Base-by-base conservation (phyloP, 2,113 vertebrate genomes). In the Catagonus wagneri region DNA sequence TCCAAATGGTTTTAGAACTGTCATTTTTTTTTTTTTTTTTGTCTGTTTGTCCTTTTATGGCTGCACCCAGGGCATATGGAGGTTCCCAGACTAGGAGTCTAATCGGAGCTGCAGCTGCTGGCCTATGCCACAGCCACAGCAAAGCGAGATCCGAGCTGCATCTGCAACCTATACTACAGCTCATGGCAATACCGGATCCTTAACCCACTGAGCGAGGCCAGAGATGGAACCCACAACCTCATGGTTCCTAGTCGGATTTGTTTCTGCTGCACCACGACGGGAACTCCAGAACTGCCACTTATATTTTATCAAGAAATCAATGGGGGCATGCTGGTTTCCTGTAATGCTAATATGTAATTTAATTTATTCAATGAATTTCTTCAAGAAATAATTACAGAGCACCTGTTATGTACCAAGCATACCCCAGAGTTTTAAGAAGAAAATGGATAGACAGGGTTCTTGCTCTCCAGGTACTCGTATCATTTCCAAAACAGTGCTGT, bases 221-320 rank as follows among this genome's bases (percentile, higher is more conserved):
- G 44, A 8, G 44, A 44, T 44, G 5, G 44, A 44, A 44, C 44
- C 44, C 44, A 8, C 44, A 44, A 44, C 44, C 44, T 44, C 44
- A 44, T 44, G 44, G 44, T 44, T 44, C 44, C 44, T 44, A 44
- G 44, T 44, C 44, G 44, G 44, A 44, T 44, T 44, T 8, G 44
- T 44, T 44, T 6, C 44, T 8, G 8, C 44, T 44, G 44, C 44
- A 8, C 44, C 44, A 44, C 44, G 44, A 44, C 44, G 44, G 44
- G 44, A 44, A 44, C 44, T 44, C 44, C 44, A 96, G 52, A 75
- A 93, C 83, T 93, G 89, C 44, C 66, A 93, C 61, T 89, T 89
- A 61, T n/a, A 84, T 79, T 52, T 68, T 93, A 39, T 95, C 50
- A 75, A 83, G 84, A 96, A 90, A 84, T 22, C 39, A 90, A 83